These are phyloP conservation scores for Melinopterus prodromus DNA, from an alignment of 2,888 invertebrate genomes.

Conservation along the genomic window DNA sequence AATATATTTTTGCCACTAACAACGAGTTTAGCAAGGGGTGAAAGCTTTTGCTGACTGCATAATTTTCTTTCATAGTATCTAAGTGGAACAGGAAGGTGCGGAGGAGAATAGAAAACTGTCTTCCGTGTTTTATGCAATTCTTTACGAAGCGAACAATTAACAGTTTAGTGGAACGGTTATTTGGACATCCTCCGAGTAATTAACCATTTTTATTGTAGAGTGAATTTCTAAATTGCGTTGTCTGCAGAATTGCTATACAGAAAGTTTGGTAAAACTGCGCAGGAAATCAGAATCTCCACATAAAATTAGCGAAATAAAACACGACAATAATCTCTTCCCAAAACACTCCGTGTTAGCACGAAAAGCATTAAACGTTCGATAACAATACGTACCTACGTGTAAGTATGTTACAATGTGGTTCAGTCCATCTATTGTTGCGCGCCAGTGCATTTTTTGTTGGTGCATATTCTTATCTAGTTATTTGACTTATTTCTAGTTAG, in stretches of 20 bases:
- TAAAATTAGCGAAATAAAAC: background rate
- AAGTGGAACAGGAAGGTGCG: background rate
- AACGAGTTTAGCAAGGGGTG: background rate
- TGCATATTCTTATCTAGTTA: background rate
- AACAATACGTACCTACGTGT: too few species aligned
- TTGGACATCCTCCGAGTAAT: background rate
- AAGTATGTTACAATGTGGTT: too few species aligned
- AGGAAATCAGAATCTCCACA: background rate
- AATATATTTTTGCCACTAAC: too few species aligned
- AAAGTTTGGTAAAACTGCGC: background rate
- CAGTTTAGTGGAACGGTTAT: background rate
- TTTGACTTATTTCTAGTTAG: background rate
- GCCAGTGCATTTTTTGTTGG: too few species aligned
- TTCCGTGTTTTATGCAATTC: background rate
- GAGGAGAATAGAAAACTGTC: background rate
- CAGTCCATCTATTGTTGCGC: too few species aligned
- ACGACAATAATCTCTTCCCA: too few species aligned
- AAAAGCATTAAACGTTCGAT: too few species aligned
- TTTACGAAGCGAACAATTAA: background rate
- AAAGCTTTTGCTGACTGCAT: background rate
- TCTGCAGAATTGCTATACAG: background rate
- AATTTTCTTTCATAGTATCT: background rate
- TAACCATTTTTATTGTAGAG: conserved; percentile 4
- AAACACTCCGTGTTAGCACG: too few species aligned
- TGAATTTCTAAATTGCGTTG: background rate